Percentiles rank a stretch among this genome's conserved stretches.
These are phyloP conservation scores for Bovichtus diacanthus DNA, from an alignment of 2,797 vertebrate genomes.

Conservation along the genomic window DNA sequence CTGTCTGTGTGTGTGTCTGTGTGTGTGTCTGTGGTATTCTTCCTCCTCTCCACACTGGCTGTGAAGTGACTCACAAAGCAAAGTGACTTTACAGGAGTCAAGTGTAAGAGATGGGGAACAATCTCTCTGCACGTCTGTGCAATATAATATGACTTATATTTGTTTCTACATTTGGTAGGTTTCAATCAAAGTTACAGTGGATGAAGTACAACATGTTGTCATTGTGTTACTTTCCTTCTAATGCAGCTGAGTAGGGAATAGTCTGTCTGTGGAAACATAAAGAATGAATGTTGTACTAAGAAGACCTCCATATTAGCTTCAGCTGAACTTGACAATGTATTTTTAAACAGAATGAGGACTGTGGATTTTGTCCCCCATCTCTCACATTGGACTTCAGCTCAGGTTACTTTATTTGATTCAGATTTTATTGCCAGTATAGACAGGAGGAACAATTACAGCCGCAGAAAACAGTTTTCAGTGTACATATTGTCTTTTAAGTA, in stretches of 20 bases:
- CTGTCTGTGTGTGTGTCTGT: constrained; percentile 72
- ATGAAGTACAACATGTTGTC: too few species aligned
- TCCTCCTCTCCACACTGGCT: not conserved
- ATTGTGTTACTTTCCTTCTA: not conserved
- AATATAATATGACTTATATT: not conserved
- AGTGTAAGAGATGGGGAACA: not conserved
- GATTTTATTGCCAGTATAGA: too few species aligned
- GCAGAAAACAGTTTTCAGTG: too few species aligned
- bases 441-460: too few species aligned
- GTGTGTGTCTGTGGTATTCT: not conserved
- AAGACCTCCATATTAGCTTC: too few species aligned
- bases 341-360: too few species aligned
- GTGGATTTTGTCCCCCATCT: too few species aligned
- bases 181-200: too few species aligned
- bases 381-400: too few species aligned
- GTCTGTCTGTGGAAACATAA: not conserved
- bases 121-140: not conserved
- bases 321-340: too few species aligned
- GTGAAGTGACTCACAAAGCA: not conserved
- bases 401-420: too few species aligned
- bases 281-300: not conserved
- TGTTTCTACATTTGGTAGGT: not conserved
- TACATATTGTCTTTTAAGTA: too few species aligned
- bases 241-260: not conserved
- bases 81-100: not conserved